Evolutionary conservation across 2,113 vertebrate genomes (phyloP), one percentile per base, ranked within the genome.

Genomic region (Muntiacus muntjak): DNA sequence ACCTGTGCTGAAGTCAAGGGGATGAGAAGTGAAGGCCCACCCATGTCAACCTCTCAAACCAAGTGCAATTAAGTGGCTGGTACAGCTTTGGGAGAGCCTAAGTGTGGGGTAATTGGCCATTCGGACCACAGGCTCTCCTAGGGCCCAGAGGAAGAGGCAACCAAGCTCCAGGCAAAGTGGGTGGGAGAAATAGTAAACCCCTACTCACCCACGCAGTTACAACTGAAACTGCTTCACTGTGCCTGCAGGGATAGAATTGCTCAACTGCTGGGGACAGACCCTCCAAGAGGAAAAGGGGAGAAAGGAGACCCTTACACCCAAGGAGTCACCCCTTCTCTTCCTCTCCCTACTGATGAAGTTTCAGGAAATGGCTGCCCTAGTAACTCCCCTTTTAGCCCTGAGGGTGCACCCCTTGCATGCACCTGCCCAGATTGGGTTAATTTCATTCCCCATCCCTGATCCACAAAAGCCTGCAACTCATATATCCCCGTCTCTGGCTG

Each of bases 1-100:
- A 94, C 86, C 88, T 91, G 58, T 28, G 26, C 30, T 96, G 60
- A 85, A 87, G 88, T 54, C n/a, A 79, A 95, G 62, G 86, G 76
- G 90, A 91, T 78, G 25, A 95, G 30, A 86, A 86, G 67, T 96
- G 71, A 62, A 89, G 85, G 52, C 28, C 50, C 86, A 89, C 54
- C 3, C 25, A 40, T 60, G 85, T 40, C 76, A 85, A 43, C 67
- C 81, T 95, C 87, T 90, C 58, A 83, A 54, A 57, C n/a, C 57
- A 85, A 26, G 30, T 58, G 11, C 50, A 45, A 5, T 76, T 76
- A 85, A 13, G 45, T 54, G 45, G 36, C 91, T 87, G 52, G 13
- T 50, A 79, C 79, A 94, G 64, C 74, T 76, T 58, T 84, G 45
- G 40, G 25, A 16, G 74, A 28, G 40, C 1, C 0, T 76, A 86